phyloP scores from a whole-genome alignment of 2,888 invertebrate species.

The Hymenopus coronatus region DNA sequence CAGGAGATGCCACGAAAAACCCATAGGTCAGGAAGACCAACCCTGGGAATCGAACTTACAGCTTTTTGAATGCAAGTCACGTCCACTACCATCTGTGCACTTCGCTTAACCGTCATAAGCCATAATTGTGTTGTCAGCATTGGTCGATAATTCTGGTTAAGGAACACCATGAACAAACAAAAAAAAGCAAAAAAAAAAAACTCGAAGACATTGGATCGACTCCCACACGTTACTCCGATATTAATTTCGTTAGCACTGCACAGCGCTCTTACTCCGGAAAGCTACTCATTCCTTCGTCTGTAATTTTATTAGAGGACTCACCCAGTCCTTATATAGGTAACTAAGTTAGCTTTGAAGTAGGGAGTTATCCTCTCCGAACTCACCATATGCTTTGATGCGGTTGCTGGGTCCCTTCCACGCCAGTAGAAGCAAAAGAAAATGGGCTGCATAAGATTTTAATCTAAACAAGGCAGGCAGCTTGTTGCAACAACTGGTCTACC shows the following conservation, averaged over 20 bases:
- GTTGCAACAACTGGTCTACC: neutral
- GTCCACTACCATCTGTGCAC: too few species aligned
- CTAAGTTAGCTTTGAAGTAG: neutral
- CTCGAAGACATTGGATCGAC: too few species aligned
- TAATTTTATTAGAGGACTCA: neutral
- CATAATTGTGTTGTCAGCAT: too few species aligned
- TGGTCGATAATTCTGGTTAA: too few species aligned
- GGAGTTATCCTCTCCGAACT: neutral
- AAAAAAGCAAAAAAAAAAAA: too few species aligned
- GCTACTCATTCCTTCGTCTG: neutral
- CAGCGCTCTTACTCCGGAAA: neutral
- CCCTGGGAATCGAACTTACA: too few species aligned
- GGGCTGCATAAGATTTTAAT: neutral
- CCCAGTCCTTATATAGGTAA: neutral
- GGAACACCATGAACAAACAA: too few species aligned
- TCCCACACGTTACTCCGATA: neutral
- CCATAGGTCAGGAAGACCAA: too few species aligned
- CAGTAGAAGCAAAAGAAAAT: neutral
- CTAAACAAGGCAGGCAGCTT: neutral
- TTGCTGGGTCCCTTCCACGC: neutral
- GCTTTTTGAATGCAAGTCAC: too few species aligned
- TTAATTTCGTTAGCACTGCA: neutral
- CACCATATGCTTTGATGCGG: neutral
- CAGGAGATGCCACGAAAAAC: too few species aligned
- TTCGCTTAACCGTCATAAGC: too few species aligned